phyloP scores from a whole-genome alignment of 2,888 invertebrate genomes.

The Sthenelais limicola region DNA sequence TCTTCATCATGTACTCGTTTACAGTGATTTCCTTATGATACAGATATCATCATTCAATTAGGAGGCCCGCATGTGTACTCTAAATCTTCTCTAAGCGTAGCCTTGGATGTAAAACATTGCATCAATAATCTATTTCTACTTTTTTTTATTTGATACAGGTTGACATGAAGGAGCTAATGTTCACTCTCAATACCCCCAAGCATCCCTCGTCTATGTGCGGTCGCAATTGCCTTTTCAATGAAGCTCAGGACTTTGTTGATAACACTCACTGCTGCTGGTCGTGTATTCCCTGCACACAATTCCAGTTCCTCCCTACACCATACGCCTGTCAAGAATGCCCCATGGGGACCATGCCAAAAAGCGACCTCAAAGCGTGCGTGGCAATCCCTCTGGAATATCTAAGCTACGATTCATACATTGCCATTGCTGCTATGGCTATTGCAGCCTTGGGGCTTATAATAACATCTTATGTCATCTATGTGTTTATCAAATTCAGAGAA shows the following conservation, averaged over 20 bases:
- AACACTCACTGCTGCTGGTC: slow-evolving; percentile 78
- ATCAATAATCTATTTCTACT: background rate
- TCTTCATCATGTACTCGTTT: no score
- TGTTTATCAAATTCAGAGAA: slow-evolving; percentile 70
- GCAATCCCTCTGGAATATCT: slow-evolving; percentile 75
- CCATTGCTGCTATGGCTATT: slow-evolving; percentile 90
- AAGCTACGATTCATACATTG: slow-evolving; percentile 84
- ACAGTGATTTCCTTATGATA: no score
- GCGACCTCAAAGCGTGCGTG: slow-evolving; percentile 77
- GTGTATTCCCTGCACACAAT: slow-evolving; percentile 83
- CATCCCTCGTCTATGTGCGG: slow-evolving; percentile 77
- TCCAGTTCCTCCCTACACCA: slow-evolving; percentile 75
- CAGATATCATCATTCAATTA: no score
- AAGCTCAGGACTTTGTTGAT: slow-evolving; percentile 93
- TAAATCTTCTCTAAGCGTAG: background rate
- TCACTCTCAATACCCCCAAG: slow-evolving; percentile 42
- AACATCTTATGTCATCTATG: slow-evolving; percentile 66
- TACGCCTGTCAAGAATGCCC: slow-evolving; percentile 80
- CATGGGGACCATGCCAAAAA: slow-evolving; percentile 85
- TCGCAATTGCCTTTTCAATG: slow-evolving; percentile 88
- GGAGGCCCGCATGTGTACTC: no score
- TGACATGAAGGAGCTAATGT: slow-evolving; percentile 45
- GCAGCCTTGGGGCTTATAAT: slow-evolving; percentile 70
- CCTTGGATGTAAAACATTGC: background rate
- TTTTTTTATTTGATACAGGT: slow-evolving; percentile 36